Evolutionary conservation across 1,140 invertebrate species (phyloP).

Genomic region (Drosophila melanica): DNA sequence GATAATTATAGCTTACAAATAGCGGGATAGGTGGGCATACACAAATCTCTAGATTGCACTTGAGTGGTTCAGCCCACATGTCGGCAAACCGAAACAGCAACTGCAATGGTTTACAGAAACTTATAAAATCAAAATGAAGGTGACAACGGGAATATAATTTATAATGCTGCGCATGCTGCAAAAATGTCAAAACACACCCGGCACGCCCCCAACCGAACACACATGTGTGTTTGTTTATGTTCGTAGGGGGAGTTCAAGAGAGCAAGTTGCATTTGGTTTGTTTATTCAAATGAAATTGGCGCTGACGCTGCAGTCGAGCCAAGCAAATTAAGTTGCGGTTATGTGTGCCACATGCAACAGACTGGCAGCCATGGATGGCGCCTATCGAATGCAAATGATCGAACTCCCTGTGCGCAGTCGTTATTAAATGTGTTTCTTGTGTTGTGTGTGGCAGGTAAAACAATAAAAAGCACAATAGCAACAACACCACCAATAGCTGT

Average conservation of each 20-base stretch:
- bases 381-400: conserved; percentile 79
- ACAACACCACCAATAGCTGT: not conserved
- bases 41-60: conserved; percentile 73
- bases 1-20: conserved; percentile 66
- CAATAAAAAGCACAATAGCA: conserved; percentile 38
- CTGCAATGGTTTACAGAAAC: conserved; percentile 22
- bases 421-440: conserved; percentile 62
- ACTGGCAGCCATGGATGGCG: conserved; percentile 34
- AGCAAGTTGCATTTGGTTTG: conserved; percentile 59
- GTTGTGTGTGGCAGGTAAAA: conserved; percentile 48
- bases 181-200: conserved; percentile 69
- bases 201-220: conserved; percentile 55
- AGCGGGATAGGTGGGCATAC: conserved; percentile 53
- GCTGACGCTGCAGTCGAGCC: conserved; percentile 50
- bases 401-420: conserved; percentile 54
- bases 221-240: not conserved
- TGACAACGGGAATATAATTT: conserved; percentile 78
- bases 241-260: conserved; percentile 61
- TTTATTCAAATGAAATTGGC: conserved; percentile 77
- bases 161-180: conserved; percentile 72
- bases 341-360: conserved; percentile 53
- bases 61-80: conserved; percentile 70
- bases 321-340: conserved; percentile 76
- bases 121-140: conserved; percentile 60
- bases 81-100: conserved; percentile 38